phyloP scores from a whole-genome alignment of 2,113 vertebrate genomes.

The Cheirogaleus medius region DNA sequence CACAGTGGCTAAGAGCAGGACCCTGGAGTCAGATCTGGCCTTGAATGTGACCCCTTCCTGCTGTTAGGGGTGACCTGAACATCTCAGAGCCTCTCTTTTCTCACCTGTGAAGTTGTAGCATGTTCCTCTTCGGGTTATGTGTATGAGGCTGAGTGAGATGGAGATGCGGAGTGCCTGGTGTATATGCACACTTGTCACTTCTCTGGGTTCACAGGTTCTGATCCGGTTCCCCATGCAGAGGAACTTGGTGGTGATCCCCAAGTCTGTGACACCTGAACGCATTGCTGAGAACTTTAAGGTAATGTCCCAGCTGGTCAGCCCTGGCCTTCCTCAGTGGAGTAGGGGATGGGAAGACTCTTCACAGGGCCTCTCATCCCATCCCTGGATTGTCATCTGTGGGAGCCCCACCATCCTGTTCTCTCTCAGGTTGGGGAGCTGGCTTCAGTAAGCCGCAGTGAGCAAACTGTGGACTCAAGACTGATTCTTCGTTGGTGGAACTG shows the following conservation, averaged over 20 bases:
- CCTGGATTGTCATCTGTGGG: neutral
- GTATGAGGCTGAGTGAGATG: neutral
- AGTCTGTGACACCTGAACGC: constrained; percentile 91
- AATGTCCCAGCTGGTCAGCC: fast-evolving
- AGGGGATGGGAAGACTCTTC: neutral
- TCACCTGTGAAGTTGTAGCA: neutral
- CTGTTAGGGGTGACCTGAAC: fast-evolving
- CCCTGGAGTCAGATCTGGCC: neutral
- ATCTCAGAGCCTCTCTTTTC: neutral
- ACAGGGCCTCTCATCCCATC: neutral
- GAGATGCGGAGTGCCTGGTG: fast-evolving
- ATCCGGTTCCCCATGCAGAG: constrained; percentile 94
- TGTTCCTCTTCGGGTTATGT: fast-evolving
- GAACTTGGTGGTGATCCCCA: constrained; percentile 93
- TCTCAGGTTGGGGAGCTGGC: neutral
- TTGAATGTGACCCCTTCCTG: neutral
- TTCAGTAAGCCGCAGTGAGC: neutral
- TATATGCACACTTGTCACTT: fast-evolving
- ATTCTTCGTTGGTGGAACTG: neutral
- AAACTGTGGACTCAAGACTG: fast-evolving
- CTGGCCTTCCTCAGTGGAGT: neutral
- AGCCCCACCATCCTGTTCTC: neutral
- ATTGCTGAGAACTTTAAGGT: constrained; percentile 95
- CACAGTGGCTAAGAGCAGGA: neutral
- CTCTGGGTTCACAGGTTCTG: constrained; percentile 87